Percentiles rank a stretch among this genome's conserved stretches.
Evolutionary conservation across 2,113 vertebrate species (phyloP).

Genomic region (Platichthys stellatus): DNA sequence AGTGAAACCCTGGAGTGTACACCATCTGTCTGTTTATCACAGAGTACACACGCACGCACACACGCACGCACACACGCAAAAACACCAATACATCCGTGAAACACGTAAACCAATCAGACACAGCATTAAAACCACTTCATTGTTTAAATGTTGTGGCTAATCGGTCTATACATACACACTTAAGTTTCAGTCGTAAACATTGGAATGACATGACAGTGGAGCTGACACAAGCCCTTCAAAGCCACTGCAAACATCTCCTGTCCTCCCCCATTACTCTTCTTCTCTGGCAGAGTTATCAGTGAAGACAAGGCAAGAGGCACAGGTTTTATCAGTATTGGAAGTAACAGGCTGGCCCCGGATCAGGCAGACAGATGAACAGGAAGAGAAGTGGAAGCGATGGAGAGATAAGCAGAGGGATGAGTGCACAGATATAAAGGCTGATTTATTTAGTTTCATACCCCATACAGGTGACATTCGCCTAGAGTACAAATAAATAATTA

Average conservation of each 20-base stretch:
- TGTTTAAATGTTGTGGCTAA: not conserved
- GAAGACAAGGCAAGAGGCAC: not conserved
- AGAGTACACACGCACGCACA: not conserved
- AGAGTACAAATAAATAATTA: constrained; percentile 41
- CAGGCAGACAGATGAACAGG: constrained; percentile 37
- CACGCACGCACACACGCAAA: too few species aligned
- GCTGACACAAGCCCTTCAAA: constrained; percentile 29
- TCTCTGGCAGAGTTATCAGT: constrained; percentile 12
- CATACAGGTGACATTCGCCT: constrained; percentile 19
- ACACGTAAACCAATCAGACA: too few species aligned
- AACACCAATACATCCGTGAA: too few species aligned
- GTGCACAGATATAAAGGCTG: not conserved
- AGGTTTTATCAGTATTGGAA: constrained; percentile 10
- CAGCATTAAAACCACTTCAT: constrained; percentile 1
- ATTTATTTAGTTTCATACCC: constrained; percentile 19
- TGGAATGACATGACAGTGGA: constrained; percentile 5
- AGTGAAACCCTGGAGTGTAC: constrained; percentile 57
- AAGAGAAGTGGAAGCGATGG: not conserved
- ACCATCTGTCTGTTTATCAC: constrained; percentile 71
- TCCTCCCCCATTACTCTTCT: constrained; percentile 3
- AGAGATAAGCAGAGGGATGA: not conserved
- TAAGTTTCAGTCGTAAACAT: constrained; percentile 9
- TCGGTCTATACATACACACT: not conserved
- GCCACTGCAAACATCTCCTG: constrained; percentile 13
- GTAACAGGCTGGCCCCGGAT: not conserved